These are phyloP conservation scores for Oreochromis tanganicae DNA, from an alignment of 2,113 vertebrate genomes.

Conservation along the genomic window DNA sequence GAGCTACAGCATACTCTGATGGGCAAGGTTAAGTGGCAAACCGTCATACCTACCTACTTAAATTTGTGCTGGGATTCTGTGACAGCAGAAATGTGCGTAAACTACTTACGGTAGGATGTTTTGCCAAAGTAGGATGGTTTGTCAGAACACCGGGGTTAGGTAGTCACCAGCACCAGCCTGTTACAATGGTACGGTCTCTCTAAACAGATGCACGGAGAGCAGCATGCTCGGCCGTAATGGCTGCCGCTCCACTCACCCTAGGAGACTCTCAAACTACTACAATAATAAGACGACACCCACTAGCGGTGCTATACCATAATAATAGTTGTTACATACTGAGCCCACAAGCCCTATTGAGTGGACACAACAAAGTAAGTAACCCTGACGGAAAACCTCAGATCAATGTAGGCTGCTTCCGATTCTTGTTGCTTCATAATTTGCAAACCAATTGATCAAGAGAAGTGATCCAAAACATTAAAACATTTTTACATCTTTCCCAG, in stretches of 20 bases:
- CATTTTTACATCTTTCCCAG: not conserved
- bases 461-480: constrained; percentile 33
- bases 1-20: too few species aligned
- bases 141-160: not conserved
- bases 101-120: too few species aligned
- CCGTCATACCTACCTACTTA: too few species aligned
- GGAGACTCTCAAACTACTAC: not conserved
- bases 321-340: not conserved
- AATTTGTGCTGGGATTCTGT: too few species aligned
- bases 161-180: not conserved
- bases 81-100: too few species aligned
- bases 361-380: not conserved
- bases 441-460: constrained; percentile 31
- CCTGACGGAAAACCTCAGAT: constrained; percentile 7
- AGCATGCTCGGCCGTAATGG: not conserved
- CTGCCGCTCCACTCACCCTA: not conserved
- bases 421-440: constrained; percentile 39
- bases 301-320: not conserved
- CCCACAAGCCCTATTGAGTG: constrained; percentile 4
- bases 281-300: not conserved
- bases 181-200: not conserved
- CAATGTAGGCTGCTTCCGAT: constrained; percentile 18
- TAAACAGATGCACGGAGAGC: not conserved
- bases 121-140: too few species aligned
- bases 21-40: too few species aligned